Evolutionary conservation across 1,140 invertebrate genomes (phyloP).

Genomic region (Drosophila elegans): DNA sequence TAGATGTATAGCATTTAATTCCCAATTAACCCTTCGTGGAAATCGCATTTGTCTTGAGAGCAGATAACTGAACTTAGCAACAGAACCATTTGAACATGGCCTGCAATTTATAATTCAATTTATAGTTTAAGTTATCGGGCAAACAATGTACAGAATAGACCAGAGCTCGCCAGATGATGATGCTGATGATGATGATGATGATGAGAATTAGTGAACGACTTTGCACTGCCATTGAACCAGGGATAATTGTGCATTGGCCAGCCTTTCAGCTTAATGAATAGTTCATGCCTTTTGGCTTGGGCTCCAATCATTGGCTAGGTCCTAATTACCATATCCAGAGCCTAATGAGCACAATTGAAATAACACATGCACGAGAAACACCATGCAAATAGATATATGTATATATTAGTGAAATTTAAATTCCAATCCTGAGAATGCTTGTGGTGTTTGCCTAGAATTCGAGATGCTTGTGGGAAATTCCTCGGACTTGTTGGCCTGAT

Average conservation of each 20-base stretch:
- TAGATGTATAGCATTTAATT: background rate
- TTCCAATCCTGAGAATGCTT: background rate
- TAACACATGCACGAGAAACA: conserved; percentile 12
- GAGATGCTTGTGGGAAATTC: conserved; percentile 24
- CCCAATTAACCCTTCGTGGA: background rate
- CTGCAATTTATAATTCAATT: conserved; percentile 10
- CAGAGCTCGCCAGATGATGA: background rate
- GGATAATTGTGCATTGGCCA: conserved; percentile 18
- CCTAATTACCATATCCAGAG: conserved; percentile 31
- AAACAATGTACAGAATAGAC: conserved; percentile 11
- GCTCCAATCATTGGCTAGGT: background rate
- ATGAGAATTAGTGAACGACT: conserved; percentile 15
- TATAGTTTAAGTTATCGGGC: conserved; percentile 29
- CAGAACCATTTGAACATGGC: background rate
- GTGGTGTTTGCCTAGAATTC: conserved; percentile 6
- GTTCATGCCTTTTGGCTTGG: conserved; percentile 10
- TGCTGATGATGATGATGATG: background rate
- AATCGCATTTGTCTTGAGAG: background rate
- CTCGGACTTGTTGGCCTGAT: conserved; percentile 14
- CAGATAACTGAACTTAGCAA: background rate
- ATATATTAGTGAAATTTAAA: conserved; percentile 37
- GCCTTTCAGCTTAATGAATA: conserved; percentile 21
- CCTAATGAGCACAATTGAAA: conserved; percentile 58
- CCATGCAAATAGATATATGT: conserved; percentile 2
- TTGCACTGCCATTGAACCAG: conserved; percentile 9